phyloP scores from a whole-genome alignment of 2,797 vertebrate genomes.

The Sylvilagus floridanus region DNA sequence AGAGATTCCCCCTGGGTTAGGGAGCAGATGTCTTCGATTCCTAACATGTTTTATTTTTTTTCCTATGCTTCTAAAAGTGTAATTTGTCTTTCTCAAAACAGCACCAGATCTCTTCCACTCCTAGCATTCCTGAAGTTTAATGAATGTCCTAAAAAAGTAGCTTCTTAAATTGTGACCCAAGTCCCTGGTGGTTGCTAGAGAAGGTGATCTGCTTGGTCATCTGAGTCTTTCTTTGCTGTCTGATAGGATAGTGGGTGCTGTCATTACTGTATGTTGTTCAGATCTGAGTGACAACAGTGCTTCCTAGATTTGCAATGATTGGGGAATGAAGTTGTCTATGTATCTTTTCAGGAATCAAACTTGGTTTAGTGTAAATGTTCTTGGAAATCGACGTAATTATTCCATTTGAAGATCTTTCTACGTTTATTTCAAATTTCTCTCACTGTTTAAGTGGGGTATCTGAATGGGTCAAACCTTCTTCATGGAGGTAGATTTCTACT shows the following conservation, averaged over 20 bases:
- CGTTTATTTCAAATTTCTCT: conserved; percentile 36
- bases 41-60: not conserved
- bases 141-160: conserved; percentile 21
- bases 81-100: conserved; percentile 39
- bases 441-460: not conserved
- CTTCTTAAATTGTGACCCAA: not conserved
- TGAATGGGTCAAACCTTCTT: not conserved
- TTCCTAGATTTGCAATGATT: not conserved
- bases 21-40: not conserved
- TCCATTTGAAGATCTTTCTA: not conserved
- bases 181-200: not conserved
- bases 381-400: conserved; percentile 31
- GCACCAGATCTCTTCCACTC: not conserved
- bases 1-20: not conserved
- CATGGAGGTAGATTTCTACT: not conserved
- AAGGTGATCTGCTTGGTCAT: not conserved
- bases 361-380: not conserved
- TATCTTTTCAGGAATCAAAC: conserved; percentile 47
- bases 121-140: not conserved
- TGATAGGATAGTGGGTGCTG: not conserved
- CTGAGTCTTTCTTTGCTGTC: not conserved
- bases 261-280: not conserved
- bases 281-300: not conserved
- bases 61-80: not conserved
- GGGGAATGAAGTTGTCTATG: not conserved